These are phyloP conservation scores for Sepioteuthis lessoniana DNA, from an alignment of 2,888 invertebrate species.

Conservation along the genomic window DNA sequence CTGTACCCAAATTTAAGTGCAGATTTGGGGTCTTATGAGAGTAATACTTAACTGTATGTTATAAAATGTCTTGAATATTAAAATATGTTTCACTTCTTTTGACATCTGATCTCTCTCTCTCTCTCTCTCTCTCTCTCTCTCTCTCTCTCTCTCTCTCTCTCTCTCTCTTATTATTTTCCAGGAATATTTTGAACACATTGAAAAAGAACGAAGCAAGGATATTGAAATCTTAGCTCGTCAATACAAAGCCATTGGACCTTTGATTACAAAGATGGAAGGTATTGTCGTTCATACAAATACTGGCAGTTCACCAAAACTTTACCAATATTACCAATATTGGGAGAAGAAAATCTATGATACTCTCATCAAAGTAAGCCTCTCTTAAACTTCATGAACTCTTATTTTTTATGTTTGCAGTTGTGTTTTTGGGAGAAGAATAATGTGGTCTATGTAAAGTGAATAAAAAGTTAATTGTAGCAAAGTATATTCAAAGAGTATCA, in stretches of 20 bases:
- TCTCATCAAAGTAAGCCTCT: constrained; percentile 78
- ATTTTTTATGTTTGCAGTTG: background rate
- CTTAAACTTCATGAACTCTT: background rate
- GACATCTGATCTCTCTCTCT: too few relatives aligned
- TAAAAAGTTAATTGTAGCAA: too few relatives aligned
- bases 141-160: too few relatives aligned
- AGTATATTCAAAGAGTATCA: too few relatives aligned
- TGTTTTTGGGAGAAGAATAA: background rate
- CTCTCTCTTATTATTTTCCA: constrained; percentile 63
- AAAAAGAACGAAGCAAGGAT: constrained; percentile 82
- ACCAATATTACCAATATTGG: constrained; percentile 86
- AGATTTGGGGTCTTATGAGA: too few relatives aligned
- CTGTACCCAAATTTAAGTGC: too few relatives aligned
- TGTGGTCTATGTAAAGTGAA: background rate
- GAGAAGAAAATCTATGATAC: constrained; percentile 85
- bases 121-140: too few relatives aligned
- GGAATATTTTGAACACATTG: constrained; percentile 84
- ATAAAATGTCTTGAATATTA: background rate
- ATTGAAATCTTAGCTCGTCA: constrained; percentile 82
- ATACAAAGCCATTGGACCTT: constrained; percentile 87
- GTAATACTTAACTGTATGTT: too few relatives aligned
- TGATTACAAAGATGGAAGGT: constrained; percentile 89
- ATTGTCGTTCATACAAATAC: constrained; percentile 86
- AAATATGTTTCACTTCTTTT: background rate
- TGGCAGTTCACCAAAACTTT: constrained; percentile 84